Evolutionary conservation across 2,797 vertebrate genomes (phyloP).

Genomic region (Alectoris magna): DNA sequence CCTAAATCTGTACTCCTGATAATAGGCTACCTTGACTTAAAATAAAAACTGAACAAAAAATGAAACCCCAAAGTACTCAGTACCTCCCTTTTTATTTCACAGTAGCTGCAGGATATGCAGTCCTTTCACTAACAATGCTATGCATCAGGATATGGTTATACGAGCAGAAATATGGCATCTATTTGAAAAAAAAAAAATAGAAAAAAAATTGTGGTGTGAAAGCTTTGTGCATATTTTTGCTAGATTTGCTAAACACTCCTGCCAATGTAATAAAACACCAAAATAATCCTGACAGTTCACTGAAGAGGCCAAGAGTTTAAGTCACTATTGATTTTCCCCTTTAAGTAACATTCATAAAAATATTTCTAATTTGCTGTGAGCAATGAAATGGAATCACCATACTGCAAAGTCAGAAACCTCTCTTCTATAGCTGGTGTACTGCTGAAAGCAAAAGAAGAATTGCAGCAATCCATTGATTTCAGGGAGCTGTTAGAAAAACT

Average conservation of each 20-base stretch:
- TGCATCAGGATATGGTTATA: background rate
- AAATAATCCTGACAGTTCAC: slow-evolving; percentile 31
- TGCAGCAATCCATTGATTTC: slow-evolving; percentile 1
- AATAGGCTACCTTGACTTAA: background rate
- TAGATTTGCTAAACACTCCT: background rate
- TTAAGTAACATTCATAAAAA: slow-evolving; percentile 53
- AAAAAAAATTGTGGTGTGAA: background rate
- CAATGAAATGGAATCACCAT: slow-evolving; percentile 1
- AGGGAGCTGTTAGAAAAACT: slow-evolving; percentile 18
- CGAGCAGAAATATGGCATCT: background rate
- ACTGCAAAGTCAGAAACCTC: background rate
- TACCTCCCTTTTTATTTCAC: background rate
- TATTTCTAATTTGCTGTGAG: slow-evolving; percentile 45
- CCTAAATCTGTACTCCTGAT: background rate
- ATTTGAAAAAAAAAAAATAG: background rate
- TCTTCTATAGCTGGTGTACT: background rate
- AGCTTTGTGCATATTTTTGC: background rate
- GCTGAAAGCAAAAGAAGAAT: background rate
- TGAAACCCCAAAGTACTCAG: background rate
- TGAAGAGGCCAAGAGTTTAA: slow-evolving; percentile 14
- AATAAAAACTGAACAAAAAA: background rate
- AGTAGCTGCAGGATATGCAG: background rate
- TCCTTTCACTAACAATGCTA: background rate
- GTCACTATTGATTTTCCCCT: slow-evolving; percentile 50
- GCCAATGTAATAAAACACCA: background rate